These are phyloP conservation scores for Tetranychus piercei DNA, from an alignment of 2,888 invertebrate genomes.

Conservation along the genomic window DNA sequence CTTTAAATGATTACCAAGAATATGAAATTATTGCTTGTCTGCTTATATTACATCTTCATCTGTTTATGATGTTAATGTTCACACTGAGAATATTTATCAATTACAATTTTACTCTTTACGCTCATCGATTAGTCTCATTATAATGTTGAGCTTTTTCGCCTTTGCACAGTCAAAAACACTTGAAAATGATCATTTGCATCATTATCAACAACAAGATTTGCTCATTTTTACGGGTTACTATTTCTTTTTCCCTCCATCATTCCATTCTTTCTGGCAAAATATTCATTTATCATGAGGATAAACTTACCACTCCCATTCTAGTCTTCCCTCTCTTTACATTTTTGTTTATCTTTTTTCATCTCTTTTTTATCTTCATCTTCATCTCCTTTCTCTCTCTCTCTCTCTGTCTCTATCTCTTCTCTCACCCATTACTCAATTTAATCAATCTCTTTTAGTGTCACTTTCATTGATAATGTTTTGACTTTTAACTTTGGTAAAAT, in stretches of 20 bases:
- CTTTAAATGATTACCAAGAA: too few species aligned
- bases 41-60: too few species aligned
- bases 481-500: not conserved
- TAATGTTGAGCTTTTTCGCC: not conserved
- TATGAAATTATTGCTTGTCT: too few species aligned
- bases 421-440: not conserved
- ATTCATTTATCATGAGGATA: not conserved
- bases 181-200: not conserved
- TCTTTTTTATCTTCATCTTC: not conserved
- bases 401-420: not conserved
- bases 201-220: not conserved
- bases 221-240: not conserved
- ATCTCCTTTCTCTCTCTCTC: too few species aligned
- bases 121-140: not conserved
- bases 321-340: too few species aligned
- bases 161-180: not conserved
- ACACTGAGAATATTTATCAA: too few species aligned
- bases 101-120: too few species aligned
- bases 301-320: too few species aligned
- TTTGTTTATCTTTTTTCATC: not conserved
- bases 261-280: not conserved
- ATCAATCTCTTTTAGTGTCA: slow-evolving; percentile 8
- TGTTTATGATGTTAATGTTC: too few species aligned
- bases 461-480: slow-evolving; percentile 8
- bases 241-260: not conserved